Base-by-base conservation (phyloP, 2,797 vertebrate genomes). In the Eremophila alpestris region DNA sequence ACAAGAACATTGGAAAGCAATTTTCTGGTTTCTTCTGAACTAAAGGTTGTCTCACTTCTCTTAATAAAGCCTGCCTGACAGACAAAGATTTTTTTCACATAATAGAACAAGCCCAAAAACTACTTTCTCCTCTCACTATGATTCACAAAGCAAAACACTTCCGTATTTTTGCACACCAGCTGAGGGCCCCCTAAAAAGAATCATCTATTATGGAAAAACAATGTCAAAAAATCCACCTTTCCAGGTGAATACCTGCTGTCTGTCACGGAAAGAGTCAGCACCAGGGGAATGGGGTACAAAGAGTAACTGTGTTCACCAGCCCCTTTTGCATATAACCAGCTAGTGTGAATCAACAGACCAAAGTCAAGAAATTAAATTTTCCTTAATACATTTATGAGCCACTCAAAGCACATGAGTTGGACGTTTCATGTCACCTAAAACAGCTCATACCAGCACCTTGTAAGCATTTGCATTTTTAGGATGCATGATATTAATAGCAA, bases 191-290 rank as follows among this genome's bases (percentile, higher is more conserved):
- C 36, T 55, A 13, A 71, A 87, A 93, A 75, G 68, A 83, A 92
- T 81, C 23, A 70, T 64, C 68, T 93, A 16, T 87, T 93, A 90
- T 7, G 77, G 82, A 89, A 86, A 75, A 94, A 71, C 59, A 85
- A 65, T 55, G 59, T 59, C 93, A 64, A 96, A 65, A 96, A 95
- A 85, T 89, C 60, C 40, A 60, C 68, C 9, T 97, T 93, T 96
- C 52, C 78, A 78, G 23, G 32, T 48, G 32, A 67, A 71, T 60
- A 41, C 4, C 29, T 78, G 18, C 29, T 75, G 29, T 40, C 32
- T 84, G 63, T 26, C 26, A 8, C 2, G 2, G 20, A 48, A 70
- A 38, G 19, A 64, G 29, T 22, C 46, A 89, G 52, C 12, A 60
- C 16, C 65, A 22, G 7, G 20, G 22, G 51, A 41, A 49, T 11